phyloP scores from a whole-genome alignment of 2,797 vertebrate genomes.

The Sciaenops ocellatus region DNA sequence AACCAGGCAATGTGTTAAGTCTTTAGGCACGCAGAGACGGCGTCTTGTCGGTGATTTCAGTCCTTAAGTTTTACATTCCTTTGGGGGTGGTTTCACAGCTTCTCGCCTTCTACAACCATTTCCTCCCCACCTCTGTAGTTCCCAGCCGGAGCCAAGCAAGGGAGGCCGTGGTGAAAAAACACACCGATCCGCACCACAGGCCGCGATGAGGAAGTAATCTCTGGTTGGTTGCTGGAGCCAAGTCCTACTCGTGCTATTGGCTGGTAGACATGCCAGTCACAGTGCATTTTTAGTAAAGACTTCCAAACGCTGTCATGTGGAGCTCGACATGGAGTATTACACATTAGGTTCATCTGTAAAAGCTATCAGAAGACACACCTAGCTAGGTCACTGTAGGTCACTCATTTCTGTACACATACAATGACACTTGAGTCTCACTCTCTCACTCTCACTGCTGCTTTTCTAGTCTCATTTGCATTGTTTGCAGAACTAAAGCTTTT shows the following conservation, averaged over 20 bases:
- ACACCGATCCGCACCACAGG: conserved; percentile 25
- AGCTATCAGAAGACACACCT: conserved; percentile 3
- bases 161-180: conserved; percentile 58
- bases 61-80: conserved; percentile 70
- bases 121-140: conserved; percentile 48
- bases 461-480: not conserved
- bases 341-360: conserved; percentile 5
- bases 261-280: conserved; percentile 41
- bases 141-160: conserved; percentile 34
- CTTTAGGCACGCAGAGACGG: conserved; percentile 18
- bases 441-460: not conserved
- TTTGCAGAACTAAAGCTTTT: not conserved
- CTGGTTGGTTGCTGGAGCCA: conserved; percentile 63
- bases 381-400: conserved; percentile 18
- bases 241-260: conserved; percentile 60
- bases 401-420: not conserved
- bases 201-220: conserved; percentile 29
- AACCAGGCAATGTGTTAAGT: conserved; percentile 43
- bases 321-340: not conserved
- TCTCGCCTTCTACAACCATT: conserved; percentile 3
- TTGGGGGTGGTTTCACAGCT: conserved; percentile 23
- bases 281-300: not conserved
- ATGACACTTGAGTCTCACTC: not conserved
- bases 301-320: conserved; percentile 37
- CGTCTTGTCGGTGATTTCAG: conserved; percentile 13